phyloP scores from a whole-genome alignment of 2,888 invertebrate genomes.

The Sminthurinus aureus region DNA sequence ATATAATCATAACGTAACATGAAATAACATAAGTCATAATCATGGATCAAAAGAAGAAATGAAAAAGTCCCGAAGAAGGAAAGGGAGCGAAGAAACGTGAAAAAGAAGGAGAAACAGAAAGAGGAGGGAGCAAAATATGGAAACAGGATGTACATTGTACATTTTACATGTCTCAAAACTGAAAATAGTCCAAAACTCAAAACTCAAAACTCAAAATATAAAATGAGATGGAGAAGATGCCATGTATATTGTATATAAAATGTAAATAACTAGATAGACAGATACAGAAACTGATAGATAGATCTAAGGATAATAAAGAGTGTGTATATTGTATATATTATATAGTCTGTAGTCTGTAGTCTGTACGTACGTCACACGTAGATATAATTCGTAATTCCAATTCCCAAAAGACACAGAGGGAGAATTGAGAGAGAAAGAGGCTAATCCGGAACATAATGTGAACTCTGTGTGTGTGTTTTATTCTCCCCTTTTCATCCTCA shows the following conservation, averaged over 20 bases:
- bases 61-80: not conserved
- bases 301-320: not conserved
- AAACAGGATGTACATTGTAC: no score
- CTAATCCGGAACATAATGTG: slow-evolving; percentile 19
- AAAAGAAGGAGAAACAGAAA: not conserved
- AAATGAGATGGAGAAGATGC: no score
- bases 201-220: no score
- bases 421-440: not conserved
- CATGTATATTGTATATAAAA: no score
- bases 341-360: not conserved
- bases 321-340: not conserved
- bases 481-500: slow-evolving; percentile 10
- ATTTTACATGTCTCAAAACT: no score
- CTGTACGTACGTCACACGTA: not conserved
- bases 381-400: not conserved
- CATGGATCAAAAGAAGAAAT: not conserved
- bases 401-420: slow-evolving; percentile 2
- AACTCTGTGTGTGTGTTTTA: not conserved
- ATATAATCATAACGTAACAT: not conserved
- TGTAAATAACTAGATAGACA: no score
- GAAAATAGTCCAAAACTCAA: no score
- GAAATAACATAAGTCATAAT: not conserved
- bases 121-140: no score
- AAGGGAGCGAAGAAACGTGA: no score
- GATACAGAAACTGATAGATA: not conserved